phyloP scores from a whole-genome alignment of 2,113 vertebrate genomes.

The Corvus hawaiiensis region DNA sequence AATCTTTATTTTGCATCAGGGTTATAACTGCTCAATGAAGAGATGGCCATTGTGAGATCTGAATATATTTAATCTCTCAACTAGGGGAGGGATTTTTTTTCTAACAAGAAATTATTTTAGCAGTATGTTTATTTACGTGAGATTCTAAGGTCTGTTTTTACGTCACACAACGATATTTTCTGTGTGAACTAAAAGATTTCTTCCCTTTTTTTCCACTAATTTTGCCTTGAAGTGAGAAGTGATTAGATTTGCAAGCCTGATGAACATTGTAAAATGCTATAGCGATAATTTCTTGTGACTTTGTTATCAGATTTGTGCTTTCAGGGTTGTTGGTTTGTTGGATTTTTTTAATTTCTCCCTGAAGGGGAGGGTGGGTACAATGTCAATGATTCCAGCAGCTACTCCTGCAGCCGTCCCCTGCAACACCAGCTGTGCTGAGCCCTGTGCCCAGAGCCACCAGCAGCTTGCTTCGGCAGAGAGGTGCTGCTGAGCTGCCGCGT shows the following conservation, averaged over 20 bases:
- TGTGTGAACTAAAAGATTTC: not conserved
- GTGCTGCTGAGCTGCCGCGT: not conserved
- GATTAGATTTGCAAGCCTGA: not conserved
- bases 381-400: not conserved
- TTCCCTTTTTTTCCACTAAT: not conserved
- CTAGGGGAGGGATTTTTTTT: not conserved
- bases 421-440: not conserved
- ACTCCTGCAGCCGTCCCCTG: not conserved
- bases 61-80: not conserved
- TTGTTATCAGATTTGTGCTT: not conserved
- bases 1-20: conserved; percentile 49
- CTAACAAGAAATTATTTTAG: not conserved
- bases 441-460: too few relatives aligned
- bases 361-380: not conserved
- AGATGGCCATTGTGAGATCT: not conserved
- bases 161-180: not conserved
- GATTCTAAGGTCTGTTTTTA: not conserved
- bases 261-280: not conserved
- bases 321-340: not conserved
- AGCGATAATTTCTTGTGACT: not conserved
- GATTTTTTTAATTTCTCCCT: not conserved
- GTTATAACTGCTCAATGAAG: conserved; percentile 25
- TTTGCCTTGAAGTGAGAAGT: not conserved
- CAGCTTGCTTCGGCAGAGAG: not conserved
- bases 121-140: not conserved